phyloP scores from a whole-genome alignment of 1,140 invertebrate species.

The Brachystomella parvula region DNA sequence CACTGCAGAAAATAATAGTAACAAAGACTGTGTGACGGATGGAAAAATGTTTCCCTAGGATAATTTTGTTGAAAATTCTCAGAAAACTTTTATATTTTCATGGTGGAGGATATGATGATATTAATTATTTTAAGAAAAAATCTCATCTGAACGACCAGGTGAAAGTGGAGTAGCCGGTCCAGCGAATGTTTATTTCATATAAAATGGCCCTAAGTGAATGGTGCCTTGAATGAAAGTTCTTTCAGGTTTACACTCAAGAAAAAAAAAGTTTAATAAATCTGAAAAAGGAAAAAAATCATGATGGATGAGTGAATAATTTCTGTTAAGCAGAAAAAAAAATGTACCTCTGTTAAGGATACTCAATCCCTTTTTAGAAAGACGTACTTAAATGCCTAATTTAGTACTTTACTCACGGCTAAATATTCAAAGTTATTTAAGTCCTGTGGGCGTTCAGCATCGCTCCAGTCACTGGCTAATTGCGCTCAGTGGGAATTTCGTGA shows the following conservation, averaged over 20 bases:
- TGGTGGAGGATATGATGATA: background rate
- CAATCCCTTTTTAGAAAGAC: background rate
- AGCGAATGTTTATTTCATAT: background rate
- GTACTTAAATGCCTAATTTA: background rate
- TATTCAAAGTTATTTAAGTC: background rate
- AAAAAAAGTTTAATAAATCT: background rate
- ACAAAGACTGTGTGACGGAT: conserved; percentile 21
- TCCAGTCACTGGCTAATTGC: too few relatives aligned
- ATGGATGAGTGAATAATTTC: too few relatives aligned
- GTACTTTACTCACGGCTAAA: background rate
- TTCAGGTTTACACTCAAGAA: too few relatives aligned
- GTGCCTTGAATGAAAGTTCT: background rate
- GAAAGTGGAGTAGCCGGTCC: background rate
- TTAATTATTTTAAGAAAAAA: background rate
- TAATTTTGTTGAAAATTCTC: background rate
- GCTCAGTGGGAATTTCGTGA: background rate
- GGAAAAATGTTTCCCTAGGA: conserved; percentile 17
- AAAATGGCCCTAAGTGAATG: background rate
- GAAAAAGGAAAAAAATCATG: background rate
- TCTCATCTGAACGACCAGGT: background rate
- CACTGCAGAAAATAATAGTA: conserved; percentile 20
- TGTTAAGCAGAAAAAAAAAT: too few relatives aligned
- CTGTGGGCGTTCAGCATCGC: too few relatives aligned
- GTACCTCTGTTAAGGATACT: background rate
- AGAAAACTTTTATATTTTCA: background rate